phyloP scores from a whole-genome alignment of 2,888 invertebrate species.

The Amblyteles armatorius region DNA sequence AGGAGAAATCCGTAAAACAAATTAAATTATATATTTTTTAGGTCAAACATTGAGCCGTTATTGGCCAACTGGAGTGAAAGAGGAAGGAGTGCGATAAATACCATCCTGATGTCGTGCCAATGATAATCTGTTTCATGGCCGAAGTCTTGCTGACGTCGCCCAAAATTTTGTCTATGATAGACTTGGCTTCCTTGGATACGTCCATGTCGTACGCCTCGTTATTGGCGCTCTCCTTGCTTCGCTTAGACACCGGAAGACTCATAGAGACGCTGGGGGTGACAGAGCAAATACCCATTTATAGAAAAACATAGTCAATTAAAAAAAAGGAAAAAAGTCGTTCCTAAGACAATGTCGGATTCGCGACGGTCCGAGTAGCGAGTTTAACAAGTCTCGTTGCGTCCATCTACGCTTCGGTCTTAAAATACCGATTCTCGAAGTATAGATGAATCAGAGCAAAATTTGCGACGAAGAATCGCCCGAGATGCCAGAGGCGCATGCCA shows the following conservation, averaged over 20 bases:
- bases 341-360: background rate
- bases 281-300: conserved; percentile 9
- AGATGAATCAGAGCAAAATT: conserved; percentile 33
- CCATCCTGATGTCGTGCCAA: conserved; percentile 97
- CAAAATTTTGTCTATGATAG: conserved; percentile 90
- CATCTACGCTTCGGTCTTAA: conserved; percentile 38
- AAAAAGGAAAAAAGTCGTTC: conserved; percentile 4
- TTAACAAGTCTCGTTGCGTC: background rate
- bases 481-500: conserved; percentile 13
- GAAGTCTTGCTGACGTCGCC: conserved; percentile 94
- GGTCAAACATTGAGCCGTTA: background rate
- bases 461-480: background rate
- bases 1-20: too few species aligned
- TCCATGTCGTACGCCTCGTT: conserved; percentile 85
- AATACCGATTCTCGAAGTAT: conserved; percentile 46
- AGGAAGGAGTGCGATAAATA: conserved; percentile 83
- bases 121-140: conserved; percentile 93
- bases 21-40: too few species aligned
- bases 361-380: background rate
- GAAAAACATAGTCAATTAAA: background rate
- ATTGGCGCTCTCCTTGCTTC: conserved; percentile 77
- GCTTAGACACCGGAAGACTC: conserved; percentile 80
- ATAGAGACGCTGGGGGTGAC: conserved; percentile 71
- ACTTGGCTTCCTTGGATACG: conserved; percentile 87
- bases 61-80: background rate